Evolutionary conservation across 2,888 invertebrate species (phyloP).

Genomic region (Leptura quadrifasciata): DNA sequence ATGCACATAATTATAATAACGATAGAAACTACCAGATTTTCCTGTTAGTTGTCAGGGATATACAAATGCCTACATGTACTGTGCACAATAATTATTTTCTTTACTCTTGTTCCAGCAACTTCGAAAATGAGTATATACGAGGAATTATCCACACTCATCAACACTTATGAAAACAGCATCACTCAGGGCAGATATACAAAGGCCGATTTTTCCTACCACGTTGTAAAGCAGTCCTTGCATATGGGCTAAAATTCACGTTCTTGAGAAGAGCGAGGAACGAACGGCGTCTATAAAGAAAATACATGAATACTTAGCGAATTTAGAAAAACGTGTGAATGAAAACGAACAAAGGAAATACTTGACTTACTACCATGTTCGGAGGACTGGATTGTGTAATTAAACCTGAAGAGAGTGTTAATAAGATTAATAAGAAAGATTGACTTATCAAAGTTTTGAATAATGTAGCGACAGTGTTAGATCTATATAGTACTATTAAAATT

Average conservation of each 20-base stretch:
- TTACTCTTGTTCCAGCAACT: neutral
- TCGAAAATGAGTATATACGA: conserved; percentile 14
- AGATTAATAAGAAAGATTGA: neutral
- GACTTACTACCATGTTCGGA: conserved; percentile 50
- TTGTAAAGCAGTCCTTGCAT: conserved; percentile 59
- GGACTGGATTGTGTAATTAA: neutral
- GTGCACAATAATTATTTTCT: neutral
- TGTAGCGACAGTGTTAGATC: neutral
- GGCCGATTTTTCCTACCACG: conserved; percentile 58
- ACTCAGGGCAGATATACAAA: conserved; percentile 52
- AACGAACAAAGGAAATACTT: conserved; percentile 60
- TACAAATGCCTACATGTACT: neutral
- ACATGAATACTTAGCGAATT: conserved; percentile 53
- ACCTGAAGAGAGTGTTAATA: neutral
- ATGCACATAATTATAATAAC: neutral
- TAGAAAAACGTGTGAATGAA: conserved; percentile 56
- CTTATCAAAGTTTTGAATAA: neutral
- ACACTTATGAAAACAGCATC: conserved; percentile 49
- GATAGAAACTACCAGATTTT: neutral
- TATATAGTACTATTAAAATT: neutral
- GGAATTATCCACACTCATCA: conserved; percentile 32
- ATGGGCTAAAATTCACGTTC: conserved; percentile 55
- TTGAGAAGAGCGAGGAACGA: conserved; percentile 54
- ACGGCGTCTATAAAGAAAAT: conserved; percentile 54
- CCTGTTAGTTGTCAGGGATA: neutral